Evolutionary conservation across 2,797 vertebrate genomes (phyloP).

Genomic region (Microctenopoma lineatum): DNA sequence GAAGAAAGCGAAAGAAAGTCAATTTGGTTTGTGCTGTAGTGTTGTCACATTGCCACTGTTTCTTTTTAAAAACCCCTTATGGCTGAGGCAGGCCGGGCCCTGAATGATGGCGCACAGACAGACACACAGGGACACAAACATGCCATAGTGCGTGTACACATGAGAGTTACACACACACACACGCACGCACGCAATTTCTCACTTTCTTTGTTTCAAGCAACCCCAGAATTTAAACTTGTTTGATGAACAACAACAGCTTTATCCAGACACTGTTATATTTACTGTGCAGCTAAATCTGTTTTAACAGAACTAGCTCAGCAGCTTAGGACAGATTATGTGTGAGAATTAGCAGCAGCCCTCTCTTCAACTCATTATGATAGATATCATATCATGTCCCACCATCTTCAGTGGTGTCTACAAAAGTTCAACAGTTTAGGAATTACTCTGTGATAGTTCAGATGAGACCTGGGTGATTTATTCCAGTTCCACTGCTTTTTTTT

Average conservation of each 20-base stretch:
- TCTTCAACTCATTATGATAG: too few relatives aligned
- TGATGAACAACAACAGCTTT: not conserved
- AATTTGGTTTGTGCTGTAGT: constrained; percentile 55
- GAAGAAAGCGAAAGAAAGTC: constrained; percentile 57
- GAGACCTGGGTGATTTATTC: too few relatives aligned
- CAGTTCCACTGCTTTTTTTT: too few relatives aligned
- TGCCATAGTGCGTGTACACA: constrained; percentile 17
- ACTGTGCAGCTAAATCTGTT: too few relatives aligned
- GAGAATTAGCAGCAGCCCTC: too few relatives aligned
- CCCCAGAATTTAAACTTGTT: constrained; percentile 24
- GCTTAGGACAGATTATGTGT: too few relatives aligned
- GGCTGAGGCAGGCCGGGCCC: constrained; percentile 48
- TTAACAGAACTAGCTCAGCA: too few relatives aligned
- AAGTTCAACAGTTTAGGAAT: too few relatives aligned
- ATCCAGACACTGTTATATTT: too few relatives aligned
- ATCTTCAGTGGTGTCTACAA: too few relatives aligned
- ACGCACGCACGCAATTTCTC: constrained; percentile 13
- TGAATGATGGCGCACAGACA: constrained; percentile 31
- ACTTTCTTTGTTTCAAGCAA: constrained; percentile 30
- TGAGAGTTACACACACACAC: constrained; percentile 1
- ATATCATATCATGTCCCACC: too few relatives aligned
- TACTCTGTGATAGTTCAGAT: too few relatives aligned
- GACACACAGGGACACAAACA: constrained; percentile 39
- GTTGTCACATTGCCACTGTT: constrained; percentile 60
- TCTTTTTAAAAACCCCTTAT: constrained; percentile 49